Evolutionary conservation across 2,113 vertebrate genomes (phyloP).

Genomic region (Mus pahari): DNA sequence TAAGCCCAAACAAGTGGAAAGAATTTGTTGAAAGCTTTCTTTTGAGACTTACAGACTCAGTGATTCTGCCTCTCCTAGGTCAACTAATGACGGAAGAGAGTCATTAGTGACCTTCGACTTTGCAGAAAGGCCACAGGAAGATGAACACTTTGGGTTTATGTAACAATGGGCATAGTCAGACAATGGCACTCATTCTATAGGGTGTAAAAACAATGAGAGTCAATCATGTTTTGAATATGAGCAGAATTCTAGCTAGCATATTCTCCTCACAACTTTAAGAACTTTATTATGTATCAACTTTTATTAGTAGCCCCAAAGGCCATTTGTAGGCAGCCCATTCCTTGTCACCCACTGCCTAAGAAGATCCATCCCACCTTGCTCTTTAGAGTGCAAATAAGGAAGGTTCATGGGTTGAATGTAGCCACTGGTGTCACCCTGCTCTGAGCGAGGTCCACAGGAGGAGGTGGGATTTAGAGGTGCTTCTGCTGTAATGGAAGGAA

Average conservation of each 20-base stretch:
- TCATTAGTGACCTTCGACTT: slow-evolving; percentile 41
- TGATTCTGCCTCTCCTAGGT: slow-evolving; percentile 32
- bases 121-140: background rate
- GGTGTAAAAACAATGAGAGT: background rate
- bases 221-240: background rate
- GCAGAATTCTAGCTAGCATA: background rate
- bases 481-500: background rate
- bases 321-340: background rate
- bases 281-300: background rate
- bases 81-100: slow-evolving; percentile 26
- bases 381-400: background rate
- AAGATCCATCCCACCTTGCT: background rate
- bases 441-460: background rate
- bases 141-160: slow-evolving; percentile 38
- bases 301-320: background rate
- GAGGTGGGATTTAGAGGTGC: background rate
- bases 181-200: slow-evolving; percentile 10
- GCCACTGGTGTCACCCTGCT: background rate
- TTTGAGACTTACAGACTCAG: slow-evolving; percentile 61
- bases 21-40: slow-evolving; percentile 69
- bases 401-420: background rate
- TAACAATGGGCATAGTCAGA: slow-evolving; percentile 19
- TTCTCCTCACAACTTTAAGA: background rate
- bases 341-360: background rate
- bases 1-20: slow-evolving; percentile 73